Evolutionary conservation across 2,888 invertebrate genomes (phyloP).

Genomic region (Phortica okadai): DNA sequence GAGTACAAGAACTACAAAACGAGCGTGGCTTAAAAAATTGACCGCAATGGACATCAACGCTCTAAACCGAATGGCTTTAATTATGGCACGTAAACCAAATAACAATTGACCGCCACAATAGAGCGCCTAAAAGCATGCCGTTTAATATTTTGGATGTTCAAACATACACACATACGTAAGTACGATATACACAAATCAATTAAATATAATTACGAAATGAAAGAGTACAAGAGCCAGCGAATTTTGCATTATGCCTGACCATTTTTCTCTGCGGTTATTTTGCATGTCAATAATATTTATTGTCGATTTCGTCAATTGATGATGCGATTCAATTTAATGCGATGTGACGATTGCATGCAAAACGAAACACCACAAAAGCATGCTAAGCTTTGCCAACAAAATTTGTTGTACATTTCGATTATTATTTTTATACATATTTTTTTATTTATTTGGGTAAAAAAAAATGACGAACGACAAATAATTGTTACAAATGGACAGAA

Average conservation of each 20-base stretch:
- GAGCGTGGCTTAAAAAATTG: not conserved
- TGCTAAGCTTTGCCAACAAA: not conserved
- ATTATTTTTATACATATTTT: not conserved
- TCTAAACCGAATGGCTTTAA: slow-evolving; percentile 25
- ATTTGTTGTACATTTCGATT: not conserved
- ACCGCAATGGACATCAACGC: not conserved
- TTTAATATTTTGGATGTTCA: not conserved
- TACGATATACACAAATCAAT: slow-evolving; percentile 11
- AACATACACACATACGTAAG: not conserved
- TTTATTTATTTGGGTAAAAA: not conserved
- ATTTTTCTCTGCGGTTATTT: slow-evolving; percentile 54
- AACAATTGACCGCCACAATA: slow-evolving; percentile 24
- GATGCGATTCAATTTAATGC: slow-evolving; percentile 10
- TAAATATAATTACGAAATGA: slow-evolving; percentile 28
- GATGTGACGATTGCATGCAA: slow-evolving; percentile 12
- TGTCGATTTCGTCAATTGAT: slow-evolving; percentile 39
- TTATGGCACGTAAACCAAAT: slow-evolving; percentile 29
- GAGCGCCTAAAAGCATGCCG: slow-evolving; percentile 26
- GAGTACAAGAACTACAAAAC: not conserved
- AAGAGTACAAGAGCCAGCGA: not conserved
- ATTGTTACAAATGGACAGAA: slow-evolving; percentile 8
- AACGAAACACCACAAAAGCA: not conserved
- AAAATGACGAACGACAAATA: not conserved
- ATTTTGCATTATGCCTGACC: slow-evolving; percentile 56
- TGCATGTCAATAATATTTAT: slow-evolving; percentile 65